Percentiles rank a stretch among this genome's conserved stretches.
These are phyloP conservation scores for Tyria jacobaeae DNA, from an alignment of 2,888 invertebrate genomes.

Conservation along the genomic window DNA sequence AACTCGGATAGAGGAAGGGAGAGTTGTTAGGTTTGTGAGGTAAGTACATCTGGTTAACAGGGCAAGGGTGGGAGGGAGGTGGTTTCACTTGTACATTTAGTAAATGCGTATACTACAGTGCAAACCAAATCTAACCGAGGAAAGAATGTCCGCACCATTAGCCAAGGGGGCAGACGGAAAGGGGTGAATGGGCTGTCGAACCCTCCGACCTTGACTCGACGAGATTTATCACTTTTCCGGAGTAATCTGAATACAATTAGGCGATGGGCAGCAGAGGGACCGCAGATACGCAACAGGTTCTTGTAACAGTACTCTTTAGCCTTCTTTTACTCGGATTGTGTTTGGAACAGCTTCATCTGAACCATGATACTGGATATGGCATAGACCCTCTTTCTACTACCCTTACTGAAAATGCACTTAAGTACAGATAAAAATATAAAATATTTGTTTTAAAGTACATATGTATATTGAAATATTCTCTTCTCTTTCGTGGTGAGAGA, in stretches of 20 bases:
- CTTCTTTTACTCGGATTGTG: slow-evolving; percentile 27
- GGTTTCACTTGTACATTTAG: slow-evolving; percentile 58
- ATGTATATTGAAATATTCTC: no score
- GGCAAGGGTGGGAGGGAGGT: slow-evolving; percentile 50
- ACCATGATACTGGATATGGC: slow-evolving; percentile 5
- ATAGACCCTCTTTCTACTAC: no score
- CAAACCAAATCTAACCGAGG: slow-evolving; percentile 69
- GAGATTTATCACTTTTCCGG: slow-evolving; percentile 84
- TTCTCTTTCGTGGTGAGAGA: no score
- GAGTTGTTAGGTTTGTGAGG: slow-evolving; percentile 56
- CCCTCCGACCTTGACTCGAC: slow-evolving; percentile 84
- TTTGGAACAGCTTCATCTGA: slow-evolving; percentile 13
- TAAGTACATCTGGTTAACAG: slow-evolving; percentile 57
- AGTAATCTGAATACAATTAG: slow-evolving; percentile 85
- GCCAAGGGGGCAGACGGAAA: slow-evolving; percentile 78
- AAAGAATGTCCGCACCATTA: slow-evolving; percentile 83
- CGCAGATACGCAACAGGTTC: slow-evolving; percentile 71
- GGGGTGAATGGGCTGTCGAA: slow-evolving; percentile 84
- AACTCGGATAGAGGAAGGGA: slow-evolving; percentile 52
- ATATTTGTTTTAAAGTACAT: no score
- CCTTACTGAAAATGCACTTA: no score
- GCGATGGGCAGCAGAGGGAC: slow-evolving; percentile 71
- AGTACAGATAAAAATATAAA: no score
- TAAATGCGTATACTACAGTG: slow-evolving; percentile 61
- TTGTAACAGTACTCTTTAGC: slow-evolving; percentile 51